Evolutionary conservation across 2,888 invertebrate genomes (phyloP), one percentile per base, ranked within the genome.

Genomic region (Dicyrtomina minuta): DNA sequence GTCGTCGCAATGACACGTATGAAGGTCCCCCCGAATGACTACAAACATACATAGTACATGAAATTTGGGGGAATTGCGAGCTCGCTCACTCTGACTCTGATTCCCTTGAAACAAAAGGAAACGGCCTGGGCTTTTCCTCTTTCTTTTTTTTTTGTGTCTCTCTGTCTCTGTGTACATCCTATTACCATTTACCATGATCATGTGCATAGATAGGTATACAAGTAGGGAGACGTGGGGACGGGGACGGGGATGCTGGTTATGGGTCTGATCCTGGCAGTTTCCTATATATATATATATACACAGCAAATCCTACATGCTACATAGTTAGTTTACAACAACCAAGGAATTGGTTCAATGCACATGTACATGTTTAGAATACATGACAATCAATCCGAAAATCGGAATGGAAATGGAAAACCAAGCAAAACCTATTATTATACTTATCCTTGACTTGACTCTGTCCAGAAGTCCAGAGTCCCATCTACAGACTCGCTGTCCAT

Each of bases 251-350:
- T 5, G 33, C 33, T 33, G 33, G n/a, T n/a, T n/a, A n/a, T 33
- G 33, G 33, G 8, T 3, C 33, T 5, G 8, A 33, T 3, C 33
- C 33, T 33, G 33, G n/a, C n/a, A n/a, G n/a, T n/a, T n/a, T n/a
- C n/a, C n/a, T n/a, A n/a, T n/a, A n/a, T n/a, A n/a, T n/a, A n/a
- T n/a, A n/a, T n/a, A n/a, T n/a, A n/a, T n/a, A n/a, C n/a, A n/a
- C n/a, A n/a, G n/a, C 43, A 41, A 8, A 41, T 41, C 43, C 43
- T 13, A 41, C 43, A 41, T 13, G 13, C 10, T 41, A 13, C 43
- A n/a, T n/a, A 41, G 17, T 46, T 46, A n/a, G n/a, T 17, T 46
- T 46, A 46, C 46, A 46, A 17, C 46, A 46, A n/a, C 46, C 46
- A 46, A 17, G 17, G 46, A 15, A 4, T n/a, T 12, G 46, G 46